Evolutionary conservation across 2,113 vertebrate genomes (phyloP), one percentile per base, ranked within the genome.

Genomic region (Mixornis gularis): DNA sequence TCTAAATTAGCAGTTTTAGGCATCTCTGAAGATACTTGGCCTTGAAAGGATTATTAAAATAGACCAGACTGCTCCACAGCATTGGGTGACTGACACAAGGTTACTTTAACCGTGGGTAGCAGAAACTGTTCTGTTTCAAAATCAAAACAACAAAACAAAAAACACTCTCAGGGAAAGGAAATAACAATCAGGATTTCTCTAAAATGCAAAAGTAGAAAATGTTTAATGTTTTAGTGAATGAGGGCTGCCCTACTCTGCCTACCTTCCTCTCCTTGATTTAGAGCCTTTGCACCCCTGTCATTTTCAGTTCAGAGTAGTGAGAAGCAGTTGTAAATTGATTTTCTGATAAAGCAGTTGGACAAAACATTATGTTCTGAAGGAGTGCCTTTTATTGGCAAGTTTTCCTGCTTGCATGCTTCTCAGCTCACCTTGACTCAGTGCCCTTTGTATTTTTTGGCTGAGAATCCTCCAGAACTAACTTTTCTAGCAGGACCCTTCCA

Each of bases 371-470:
- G 93, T 96, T 94, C 97, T 93, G 58, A 90, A 92, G 95, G 96
- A 92, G 87, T 78, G 76, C 82, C 95, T 64, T 96, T 92, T 93
- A 68, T 60, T 96, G 96, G 94, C 94, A 94, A 56, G 63, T 94
- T 72, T 82, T 90, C 90, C 94, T 89, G 77, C 89, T 94, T 95
- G 60, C 95, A 70, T 96, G 58, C 90, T 95, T 97, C 69, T 73
- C 49, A 40, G 49, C 93, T 97, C 96, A 96, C 97, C 94, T 97
- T 97, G 95, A 96, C 85, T 96, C 5, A 12, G 5, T 89, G 76
- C 79, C 92, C 85, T 96, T 96, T 81, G 79, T 74, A 4, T 84
- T 82, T 82, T 68, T 93, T 85, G 48, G 18, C 9, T 58, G 64
- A 91, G 87, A 66, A 36, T 85, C 51, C 46, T 85, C 32, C 40